Conservation (phyloP, 2,797 vertebrate genomes). For the Coluber constrictor region DNA sequence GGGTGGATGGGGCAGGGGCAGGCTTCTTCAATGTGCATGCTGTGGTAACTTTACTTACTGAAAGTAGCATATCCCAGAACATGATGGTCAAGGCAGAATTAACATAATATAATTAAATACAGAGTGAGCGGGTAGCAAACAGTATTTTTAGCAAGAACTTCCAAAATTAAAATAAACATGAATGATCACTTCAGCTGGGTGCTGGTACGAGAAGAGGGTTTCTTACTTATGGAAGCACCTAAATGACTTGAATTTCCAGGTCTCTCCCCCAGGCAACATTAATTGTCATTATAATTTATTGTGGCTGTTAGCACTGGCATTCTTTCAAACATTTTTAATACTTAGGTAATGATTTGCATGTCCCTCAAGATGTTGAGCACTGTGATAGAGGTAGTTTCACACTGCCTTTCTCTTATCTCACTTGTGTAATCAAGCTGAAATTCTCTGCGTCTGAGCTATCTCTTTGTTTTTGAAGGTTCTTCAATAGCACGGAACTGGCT, state of each 20-base stretch:
- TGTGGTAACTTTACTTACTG: conserved; percentile 46
- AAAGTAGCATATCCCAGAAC: conserved; percentile 26
- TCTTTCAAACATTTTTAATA: neutral
- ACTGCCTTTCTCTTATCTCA: neutral
- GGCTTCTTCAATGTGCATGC: conserved; percentile 49
- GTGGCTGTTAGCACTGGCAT: neutral
- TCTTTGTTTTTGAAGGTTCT: neutral
- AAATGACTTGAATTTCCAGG: conserved; percentile 16
- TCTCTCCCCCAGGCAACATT: neutral
- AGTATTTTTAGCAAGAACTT: neutral
- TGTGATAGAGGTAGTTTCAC: neutral
- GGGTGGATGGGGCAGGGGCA: neutral
- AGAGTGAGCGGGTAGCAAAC: no score
- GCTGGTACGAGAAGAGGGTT: neutral
- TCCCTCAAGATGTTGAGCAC: neutral
- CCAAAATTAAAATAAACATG: neutral
- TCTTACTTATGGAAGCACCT: conserved; percentile 15
- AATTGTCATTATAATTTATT: neutral
- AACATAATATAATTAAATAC: neutral
- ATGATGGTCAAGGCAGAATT: conserved; percentile 26
- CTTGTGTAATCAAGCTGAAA: neutral
- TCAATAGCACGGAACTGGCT: neutral
- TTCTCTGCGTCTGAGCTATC: neutral
- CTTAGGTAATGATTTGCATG: neutral
- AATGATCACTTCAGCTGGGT: neutral